Percentiles rank a stretch among this genome's conserved stretches.
These are phyloP conservation scores for Bergia sp. DNA, from an alignment of 92 coral and sea anemone genomes.

Conservation along the genomic window DNA sequence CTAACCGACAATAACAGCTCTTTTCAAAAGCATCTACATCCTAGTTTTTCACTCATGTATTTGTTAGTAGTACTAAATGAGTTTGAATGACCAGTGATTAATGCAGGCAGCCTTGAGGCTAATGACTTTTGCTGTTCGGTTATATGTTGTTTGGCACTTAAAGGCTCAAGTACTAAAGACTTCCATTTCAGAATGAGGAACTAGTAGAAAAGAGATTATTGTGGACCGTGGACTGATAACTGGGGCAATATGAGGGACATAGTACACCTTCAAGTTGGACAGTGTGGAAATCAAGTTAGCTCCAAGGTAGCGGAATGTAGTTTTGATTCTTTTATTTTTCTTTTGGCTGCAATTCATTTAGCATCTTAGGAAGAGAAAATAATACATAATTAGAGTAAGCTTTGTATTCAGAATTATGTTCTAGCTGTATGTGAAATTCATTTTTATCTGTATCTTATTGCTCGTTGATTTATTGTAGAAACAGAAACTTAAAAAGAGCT, in stretches of 20 bases:
- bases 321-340: neutral
- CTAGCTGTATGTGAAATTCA: neutral
- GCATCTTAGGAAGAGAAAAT: neutral
- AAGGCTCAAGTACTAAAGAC: neutral
- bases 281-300: constrained; percentile 88
- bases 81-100: neutral
- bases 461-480: neutral
- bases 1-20: neutral
- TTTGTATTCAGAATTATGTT: neutral
- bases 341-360: neutral
- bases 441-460: neutral
- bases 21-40: neutral
- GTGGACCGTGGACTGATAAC: constrained; percentile 33
- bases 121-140: neutral
- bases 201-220: neutral
- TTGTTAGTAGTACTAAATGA: neutral
- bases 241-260: constrained; percentile 75
- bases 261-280: constrained; percentile 89
- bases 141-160: neutral
- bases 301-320: constrained; percentile 62
- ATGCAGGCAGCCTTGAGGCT: constrained; percentile 18
- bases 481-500: neutral
- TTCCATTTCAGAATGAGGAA: constrained; percentile 28
- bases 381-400: neutral
- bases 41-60: neutral